phyloP scores from a whole-genome alignment of 2,113 vertebrate genomes.

The Cynopterus brachyotis region DNA sequence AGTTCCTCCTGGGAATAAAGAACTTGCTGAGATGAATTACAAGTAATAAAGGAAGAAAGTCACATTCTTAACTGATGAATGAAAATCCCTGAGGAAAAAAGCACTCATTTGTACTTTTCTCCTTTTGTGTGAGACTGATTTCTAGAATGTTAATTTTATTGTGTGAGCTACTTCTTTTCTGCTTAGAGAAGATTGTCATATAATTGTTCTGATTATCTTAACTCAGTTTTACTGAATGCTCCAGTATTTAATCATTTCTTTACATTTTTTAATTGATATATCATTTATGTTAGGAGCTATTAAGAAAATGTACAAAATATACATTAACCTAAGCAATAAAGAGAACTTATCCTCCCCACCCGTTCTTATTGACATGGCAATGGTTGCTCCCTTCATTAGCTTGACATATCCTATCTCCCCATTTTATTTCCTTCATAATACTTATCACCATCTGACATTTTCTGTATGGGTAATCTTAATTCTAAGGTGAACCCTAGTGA shows the following conservation, averaged over 20 bases:
- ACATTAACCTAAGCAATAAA: background rate
- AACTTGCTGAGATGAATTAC: conserved; percentile 57
- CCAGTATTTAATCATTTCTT: background rate
- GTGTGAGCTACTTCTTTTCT: background rate
- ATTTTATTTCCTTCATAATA: background rate
- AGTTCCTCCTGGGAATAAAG: conserved; percentile 55
- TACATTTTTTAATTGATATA: background rate
- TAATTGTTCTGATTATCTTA: conserved; percentile 5
- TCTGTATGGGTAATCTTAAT: background rate
- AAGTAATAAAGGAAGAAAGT: conserved; percentile 68
- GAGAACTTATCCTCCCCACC: background rate
- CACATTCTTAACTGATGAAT: conserved; percentile 62
- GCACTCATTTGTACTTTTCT: conserved; percentile 32
- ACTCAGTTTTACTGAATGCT: background rate
- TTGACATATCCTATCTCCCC: accelerated
- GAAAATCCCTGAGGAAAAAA: conserved; percentile 53
- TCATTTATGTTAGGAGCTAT: background rate
- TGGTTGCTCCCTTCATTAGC: accelerated
- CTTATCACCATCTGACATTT: background rate
- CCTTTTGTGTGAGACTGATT: conserved; percentile 40
- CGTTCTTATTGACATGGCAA: background rate
- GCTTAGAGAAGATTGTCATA: background rate
- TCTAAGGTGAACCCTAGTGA: background rate
- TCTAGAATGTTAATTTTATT: conserved; percentile 39
- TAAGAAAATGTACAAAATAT: background rate